Evolutionary conservation across 2,113 vertebrate genomes (phyloP).

Genomic region (Rhinolophus sinicus): DNA sequence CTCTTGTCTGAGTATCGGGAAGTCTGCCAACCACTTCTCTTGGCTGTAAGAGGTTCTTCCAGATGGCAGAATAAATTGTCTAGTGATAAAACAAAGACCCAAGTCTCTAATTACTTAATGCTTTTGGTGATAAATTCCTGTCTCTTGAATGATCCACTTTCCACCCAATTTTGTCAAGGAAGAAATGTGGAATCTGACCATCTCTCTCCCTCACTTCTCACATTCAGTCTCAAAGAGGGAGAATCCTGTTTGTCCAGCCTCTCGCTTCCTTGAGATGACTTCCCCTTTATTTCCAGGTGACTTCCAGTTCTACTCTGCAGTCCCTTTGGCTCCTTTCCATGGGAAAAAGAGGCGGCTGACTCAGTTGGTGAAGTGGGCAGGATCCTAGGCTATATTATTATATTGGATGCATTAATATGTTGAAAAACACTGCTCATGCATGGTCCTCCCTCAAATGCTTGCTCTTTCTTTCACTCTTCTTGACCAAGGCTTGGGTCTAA

Average conservation of each 20-base stretch:
- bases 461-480: neutral
- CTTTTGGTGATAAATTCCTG: neutral
- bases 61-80: conserved; percentile 50
- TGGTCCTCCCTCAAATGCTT: neutral
- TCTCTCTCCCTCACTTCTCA: neutral
- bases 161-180: neutral
- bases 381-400: neutral
- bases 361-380: neutral
- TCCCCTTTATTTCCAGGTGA: neutral
- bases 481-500: neutral
- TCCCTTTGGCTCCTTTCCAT: neutral
- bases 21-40: neutral
- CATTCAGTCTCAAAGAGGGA: neutral
- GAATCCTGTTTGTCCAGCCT: neutral
- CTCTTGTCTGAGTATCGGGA: neutral
- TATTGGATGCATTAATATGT: neutral
- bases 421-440: neutral
- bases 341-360: neutral
- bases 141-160: neutral
- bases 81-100: neutral
- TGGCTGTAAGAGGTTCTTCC: conserved; percentile 4
- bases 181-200: neutral
- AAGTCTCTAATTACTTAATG: neutral
- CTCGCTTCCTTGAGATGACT: neutral
- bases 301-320: neutral